Evolutionary conservation across 2,888 invertebrate genomes (phyloP).

Genomic region (Agonopterix heracliana): DNA sequence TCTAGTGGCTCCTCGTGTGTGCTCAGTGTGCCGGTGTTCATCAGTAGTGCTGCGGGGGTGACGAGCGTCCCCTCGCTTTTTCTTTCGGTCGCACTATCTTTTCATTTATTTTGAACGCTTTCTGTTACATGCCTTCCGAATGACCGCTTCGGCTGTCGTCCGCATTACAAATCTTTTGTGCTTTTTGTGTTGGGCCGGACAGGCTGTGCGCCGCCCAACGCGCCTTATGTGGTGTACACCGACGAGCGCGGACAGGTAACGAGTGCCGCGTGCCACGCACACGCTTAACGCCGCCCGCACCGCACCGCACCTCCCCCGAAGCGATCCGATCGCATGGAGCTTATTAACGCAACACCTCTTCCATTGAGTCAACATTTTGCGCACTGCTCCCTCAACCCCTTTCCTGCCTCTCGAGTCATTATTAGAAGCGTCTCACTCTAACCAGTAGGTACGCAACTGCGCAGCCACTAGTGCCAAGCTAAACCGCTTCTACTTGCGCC

Average conservation of each 20-base stretch:
- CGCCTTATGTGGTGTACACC: slow-evolving; percentile 96
- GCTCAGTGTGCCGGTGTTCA: slow-evolving; percentile 67
- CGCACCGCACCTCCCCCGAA: slow-evolving; percentile 9
- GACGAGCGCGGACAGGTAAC: slow-evolving; percentile 97
- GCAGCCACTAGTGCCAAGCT: slow-evolving; percentile 11
- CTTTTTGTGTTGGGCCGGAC: slow-evolving; percentile 67
- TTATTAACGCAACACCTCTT: slow-evolving; percentile 28
- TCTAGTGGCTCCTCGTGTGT: slow-evolving; percentile 70
- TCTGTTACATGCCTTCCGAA: slow-evolving; percentile 77
- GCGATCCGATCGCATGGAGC: slow-evolving; percentile 29
- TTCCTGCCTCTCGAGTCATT: slow-evolving; percentile 2
- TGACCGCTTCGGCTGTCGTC: slow-evolving; percentile 74
- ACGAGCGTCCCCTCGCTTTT: slow-evolving; percentile 52
- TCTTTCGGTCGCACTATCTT: slow-evolving; percentile 61
- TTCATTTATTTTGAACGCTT: slow-evolving; percentile 73
- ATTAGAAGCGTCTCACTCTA: slow-evolving; percentile 37
- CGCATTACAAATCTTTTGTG: slow-evolving; percentile 69
- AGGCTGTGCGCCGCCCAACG: slow-evolving; percentile 89
- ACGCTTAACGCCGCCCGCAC: slow-evolving; percentile 25
- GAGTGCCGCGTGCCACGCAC: slow-evolving; percentile 53
- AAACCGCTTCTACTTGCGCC: slow-evolving; percentile 38
- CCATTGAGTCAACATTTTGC: slow-evolving; percentile 7
- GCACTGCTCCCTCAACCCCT: slow-evolving; percentile 6
- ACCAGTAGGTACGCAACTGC: slow-evolving; percentile 39
- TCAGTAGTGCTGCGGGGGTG: slow-evolving; percentile 56